phyloP scores from a whole-genome alignment of 2,888 invertebrate genomes.

The Yponomeuta evonymella region DNA sequence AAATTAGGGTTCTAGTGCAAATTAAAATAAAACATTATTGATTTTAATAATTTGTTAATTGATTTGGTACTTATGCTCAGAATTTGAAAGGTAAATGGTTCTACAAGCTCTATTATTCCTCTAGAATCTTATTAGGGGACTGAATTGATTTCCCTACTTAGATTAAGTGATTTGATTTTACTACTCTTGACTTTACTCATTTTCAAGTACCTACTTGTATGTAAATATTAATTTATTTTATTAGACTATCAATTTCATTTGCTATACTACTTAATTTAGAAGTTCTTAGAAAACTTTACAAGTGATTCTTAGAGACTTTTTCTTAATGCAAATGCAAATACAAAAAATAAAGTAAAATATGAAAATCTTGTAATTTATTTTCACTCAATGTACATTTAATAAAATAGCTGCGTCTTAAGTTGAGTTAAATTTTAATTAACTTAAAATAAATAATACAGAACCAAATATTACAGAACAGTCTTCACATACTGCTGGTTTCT shows the following conservation, averaged over 20 bases:
- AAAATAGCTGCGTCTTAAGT: too few species aligned
- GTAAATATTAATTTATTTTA: background rate
- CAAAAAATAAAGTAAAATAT: background rate
- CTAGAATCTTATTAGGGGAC: too few species aligned
- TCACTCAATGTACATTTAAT: background rate
- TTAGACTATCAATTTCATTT: background rate
- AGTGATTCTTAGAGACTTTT: background rate
- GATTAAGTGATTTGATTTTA: too few species aligned
- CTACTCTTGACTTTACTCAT: too few species aligned
- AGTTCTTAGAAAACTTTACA: background rate
- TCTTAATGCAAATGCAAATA: background rate
- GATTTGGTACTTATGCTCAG: too few species aligned
- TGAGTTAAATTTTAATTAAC: constrained; percentile 15
- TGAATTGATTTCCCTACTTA: too few species aligned
- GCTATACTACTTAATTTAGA: background rate
- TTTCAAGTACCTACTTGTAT: too few species aligned
- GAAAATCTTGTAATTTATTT: background rate
- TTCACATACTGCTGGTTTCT: background rate
- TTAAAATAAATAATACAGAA: constrained; percentile 16
- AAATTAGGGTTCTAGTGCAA: background rate
- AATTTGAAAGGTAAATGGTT: too few species aligned
- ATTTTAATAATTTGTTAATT: too few species aligned
- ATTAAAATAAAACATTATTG: background rate
- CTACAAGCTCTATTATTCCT: too few species aligned
- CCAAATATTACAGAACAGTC: background rate